Conservation (phyloP, 2,113 vertebrate species). For the Callopanchax toddi region DNA sequence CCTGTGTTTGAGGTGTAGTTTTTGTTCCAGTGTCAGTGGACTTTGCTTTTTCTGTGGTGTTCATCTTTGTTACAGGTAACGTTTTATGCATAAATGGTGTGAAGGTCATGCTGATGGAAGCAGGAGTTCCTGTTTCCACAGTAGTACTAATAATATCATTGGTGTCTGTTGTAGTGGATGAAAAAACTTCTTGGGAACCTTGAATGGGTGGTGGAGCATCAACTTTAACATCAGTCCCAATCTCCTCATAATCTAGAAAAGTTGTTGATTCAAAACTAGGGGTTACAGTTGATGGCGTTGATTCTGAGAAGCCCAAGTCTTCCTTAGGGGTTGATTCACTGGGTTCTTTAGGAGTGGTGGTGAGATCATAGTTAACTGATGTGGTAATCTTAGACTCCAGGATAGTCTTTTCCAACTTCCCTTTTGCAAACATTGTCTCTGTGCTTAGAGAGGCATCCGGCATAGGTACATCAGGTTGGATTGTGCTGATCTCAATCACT, state of each 20-base stretch:
- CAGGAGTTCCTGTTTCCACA: not conserved
- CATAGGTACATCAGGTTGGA: slow-evolving; percentile 66
- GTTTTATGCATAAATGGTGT: slow-evolving; percentile 12
- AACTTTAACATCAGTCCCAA: slow-evolving; percentile 29
- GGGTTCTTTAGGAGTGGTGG: slow-evolving; percentile 36
- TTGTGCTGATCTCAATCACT: slow-evolving; percentile 65
- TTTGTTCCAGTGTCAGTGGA: slow-evolving; percentile 8
- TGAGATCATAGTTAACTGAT: slow-evolving; percentile 27
- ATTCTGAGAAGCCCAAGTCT: slow-evolving; percentile 31
- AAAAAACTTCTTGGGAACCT: not conserved
- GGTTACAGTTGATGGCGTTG: slow-evolving; percentile 27
- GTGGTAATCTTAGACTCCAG: slow-evolving; percentile 29
- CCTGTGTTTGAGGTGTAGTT: slow-evolving; percentile 9
- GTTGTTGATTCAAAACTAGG: slow-evolving; percentile 28
- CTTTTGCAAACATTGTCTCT: slow-evolving; percentile 68
- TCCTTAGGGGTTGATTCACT: slow-evolving; percentile 38
- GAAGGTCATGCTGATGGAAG: slow-evolving; percentile 10
- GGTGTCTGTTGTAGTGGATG: slow-evolving; percentile 15
- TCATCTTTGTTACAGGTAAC: not conserved
- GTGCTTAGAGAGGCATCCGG: slow-evolving; percentile 56
- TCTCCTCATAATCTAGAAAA: slow-evolving; percentile 41
- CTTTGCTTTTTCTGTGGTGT: slow-evolving; percentile 5
- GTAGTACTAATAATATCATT: not conserved
- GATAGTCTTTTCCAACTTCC: slow-evolving; percentile 72
- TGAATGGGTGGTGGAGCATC: slow-evolving; percentile 29